Base-by-base conservation (phyloP, 2,797 vertebrate species). In the Coreius guichenoti region DNA sequence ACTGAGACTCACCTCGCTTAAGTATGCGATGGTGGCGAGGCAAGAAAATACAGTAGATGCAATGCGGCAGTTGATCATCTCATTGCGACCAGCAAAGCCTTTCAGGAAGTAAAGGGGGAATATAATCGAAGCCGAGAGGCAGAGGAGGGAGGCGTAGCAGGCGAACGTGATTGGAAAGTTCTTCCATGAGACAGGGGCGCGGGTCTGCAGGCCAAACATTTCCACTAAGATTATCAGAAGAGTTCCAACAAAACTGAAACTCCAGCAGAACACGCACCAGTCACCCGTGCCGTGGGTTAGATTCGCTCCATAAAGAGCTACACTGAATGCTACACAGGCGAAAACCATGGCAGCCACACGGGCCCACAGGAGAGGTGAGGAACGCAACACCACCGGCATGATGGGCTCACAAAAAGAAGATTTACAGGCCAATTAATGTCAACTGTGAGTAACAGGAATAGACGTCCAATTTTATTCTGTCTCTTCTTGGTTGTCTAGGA, bases 161-260 rank as follows among this genome's bases (percentile, higher is more conserved):
- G 97, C 97, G 0, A 95, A 97, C 11, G 97, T 97, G 92, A 98
- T 98, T 14, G 97, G 97, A 90, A 98, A 97, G 92, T 98, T 98
- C 87, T 95, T 95, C 97, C 97, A 98, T 83, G 97, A 98, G 47
- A 98, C 92, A 0, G 96, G 97, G 8, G 93, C 95, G 14, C 93
- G 95, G 5, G 93, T 58, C 93, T 97, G 96, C 23, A 97, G 90
- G 21, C 96, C 96, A 0, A 93, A 94, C 36, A 97, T 85, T 93
- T 98, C 97, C 83, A 98, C 94, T 58, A 97, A 86, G 69, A 98
- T 76, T 80, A 98, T 94, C 16, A 98, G 70, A 1, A 97, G 90
- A 1, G 96, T 96, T 8, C 96, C 92, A 0, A 95, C 93, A 7
- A 98, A 98, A 90, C 96, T 97, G 91, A 97, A 96, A 80, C 96